Evolutionary conservation across 2,113 vertebrate species (phyloP).

Genomic region (Gopherus evgoodei): DNA sequence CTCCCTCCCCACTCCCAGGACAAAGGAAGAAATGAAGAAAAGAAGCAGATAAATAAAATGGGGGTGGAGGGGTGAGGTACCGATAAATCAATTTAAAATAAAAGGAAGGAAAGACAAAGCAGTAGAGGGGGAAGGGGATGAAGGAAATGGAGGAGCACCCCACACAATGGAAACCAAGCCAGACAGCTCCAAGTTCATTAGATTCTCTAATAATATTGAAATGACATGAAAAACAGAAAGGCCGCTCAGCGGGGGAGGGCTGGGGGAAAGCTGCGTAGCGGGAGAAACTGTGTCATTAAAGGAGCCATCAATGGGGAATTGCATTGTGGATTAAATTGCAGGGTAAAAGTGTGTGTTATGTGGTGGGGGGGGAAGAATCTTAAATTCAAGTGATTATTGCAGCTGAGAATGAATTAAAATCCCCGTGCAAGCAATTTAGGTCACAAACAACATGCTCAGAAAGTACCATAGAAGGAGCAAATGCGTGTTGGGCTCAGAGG

Average conservation of each 20-base stretch:
- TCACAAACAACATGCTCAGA: neutral
- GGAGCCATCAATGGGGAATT: conserved; percentile 3
- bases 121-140: neutral
- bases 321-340: conserved; percentile 26
- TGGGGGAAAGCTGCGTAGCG: neutral
- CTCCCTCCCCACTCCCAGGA: too few species aligned
- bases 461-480: neutral
- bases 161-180: neutral
- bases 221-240: conserved; percentile 1
- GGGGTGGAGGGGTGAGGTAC: neutral
- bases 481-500: neutral
- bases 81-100: neutral
- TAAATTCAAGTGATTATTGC: conserved; percentile 25
- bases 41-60: neutral
- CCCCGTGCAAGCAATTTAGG: conserved; percentile 10
- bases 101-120: neutral
- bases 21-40: neutral
- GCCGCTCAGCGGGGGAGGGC: neutral
- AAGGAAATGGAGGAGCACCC: neutral
- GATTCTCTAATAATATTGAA: conserved; percentile 6
- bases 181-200: neutral
- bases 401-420: conserved; percentile 26
- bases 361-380: neutral
- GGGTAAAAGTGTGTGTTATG: neutral
- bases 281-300: conserved; percentile 18